phyloP scores from a whole-genome alignment of 2,797 vertebrate species.

The Acrossocheilus fasciatus region DNA sequence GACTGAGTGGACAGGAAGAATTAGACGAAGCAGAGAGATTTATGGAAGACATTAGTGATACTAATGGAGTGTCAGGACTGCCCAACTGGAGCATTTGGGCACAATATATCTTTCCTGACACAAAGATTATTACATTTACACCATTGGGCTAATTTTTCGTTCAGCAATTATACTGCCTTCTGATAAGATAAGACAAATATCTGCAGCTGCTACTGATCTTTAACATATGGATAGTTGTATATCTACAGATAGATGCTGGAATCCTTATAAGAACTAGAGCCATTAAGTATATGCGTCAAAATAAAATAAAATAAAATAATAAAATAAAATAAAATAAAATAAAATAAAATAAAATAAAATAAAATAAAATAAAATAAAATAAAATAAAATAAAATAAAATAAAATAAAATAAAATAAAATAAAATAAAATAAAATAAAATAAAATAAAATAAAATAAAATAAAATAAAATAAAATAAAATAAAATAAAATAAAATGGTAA shows the following conservation, averaged over 20 bases:
- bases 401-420: background rate
- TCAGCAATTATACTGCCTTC: background rate
- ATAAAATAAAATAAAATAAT: background rate
- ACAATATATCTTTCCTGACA: constrained; percentile 23
- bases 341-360: background rate
- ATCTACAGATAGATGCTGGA: background rate
- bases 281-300: background rate
- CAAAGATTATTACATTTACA: constrained; percentile 29
- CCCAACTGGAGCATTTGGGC: constrained; percentile 11
- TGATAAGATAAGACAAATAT: constrained; percentile 36
- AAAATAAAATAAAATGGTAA: background rate
- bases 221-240: background rate
- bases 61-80: constrained; percentile 37
- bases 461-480: background rate
- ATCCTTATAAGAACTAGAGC: background rate
- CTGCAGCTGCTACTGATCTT: constrained; percentile 32
- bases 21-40: constrained; percentile 26
- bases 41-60: constrained; percentile 50
- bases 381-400: background rate
- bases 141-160: background rate
- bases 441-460: background rate
- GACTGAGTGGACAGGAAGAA: constrained; percentile 17
- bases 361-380: background rate
- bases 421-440: background rate
- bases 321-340: background rate